These are phyloP conservation scores for Reinhardtius hippoglossoides DNA, from an alignment of 2,113 vertebrate genomes.

Conservation along the genomic window DNA sequence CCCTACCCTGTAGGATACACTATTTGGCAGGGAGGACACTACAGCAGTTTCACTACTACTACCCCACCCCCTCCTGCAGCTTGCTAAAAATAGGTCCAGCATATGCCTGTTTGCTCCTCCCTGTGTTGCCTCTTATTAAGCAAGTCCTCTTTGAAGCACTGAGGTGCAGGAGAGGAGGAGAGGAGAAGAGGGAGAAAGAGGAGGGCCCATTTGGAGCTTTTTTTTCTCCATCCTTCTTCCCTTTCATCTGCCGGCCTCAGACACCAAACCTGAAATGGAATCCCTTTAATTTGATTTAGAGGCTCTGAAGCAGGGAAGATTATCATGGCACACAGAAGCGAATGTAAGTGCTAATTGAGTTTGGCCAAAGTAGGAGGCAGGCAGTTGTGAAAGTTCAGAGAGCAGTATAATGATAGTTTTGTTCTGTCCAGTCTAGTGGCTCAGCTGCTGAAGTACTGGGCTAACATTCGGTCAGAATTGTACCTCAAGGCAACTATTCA, in stretches of 20 bases:
- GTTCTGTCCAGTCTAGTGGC: constrained; percentile 1
- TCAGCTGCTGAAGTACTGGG: not conserved
- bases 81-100: constrained; percentile 73
- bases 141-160: constrained; percentile 67
- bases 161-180: constrained; percentile 44
- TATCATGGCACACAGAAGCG: constrained; percentile 34
- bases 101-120: constrained; percentile 67
- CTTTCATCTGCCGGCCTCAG: constrained; percentile 54
- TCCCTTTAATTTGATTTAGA: constrained; percentile 70
- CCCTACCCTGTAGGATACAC: constrained; percentile 26
- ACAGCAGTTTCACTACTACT: constrained; percentile 55
- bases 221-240: constrained; percentile 52
- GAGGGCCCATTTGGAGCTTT: constrained; percentile 61
- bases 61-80: constrained; percentile 47
- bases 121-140: constrained; percentile 67
- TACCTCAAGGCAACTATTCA: constrained; percentile 30
- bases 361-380: constrained; percentile 44
- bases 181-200: not conserved
- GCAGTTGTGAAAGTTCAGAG: constrained; percentile 21
- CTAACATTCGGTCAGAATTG: not conserved
- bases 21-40: constrained; percentile 42
- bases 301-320: constrained; percentile 43
- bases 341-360: constrained; percentile 65
- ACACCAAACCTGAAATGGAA: constrained; percentile 71
- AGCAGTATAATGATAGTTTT: constrained; percentile 20